Base-by-base conservation (phyloP, 2,113 vertebrate species). In the Xenotilapia flavipinnis region DNA sequence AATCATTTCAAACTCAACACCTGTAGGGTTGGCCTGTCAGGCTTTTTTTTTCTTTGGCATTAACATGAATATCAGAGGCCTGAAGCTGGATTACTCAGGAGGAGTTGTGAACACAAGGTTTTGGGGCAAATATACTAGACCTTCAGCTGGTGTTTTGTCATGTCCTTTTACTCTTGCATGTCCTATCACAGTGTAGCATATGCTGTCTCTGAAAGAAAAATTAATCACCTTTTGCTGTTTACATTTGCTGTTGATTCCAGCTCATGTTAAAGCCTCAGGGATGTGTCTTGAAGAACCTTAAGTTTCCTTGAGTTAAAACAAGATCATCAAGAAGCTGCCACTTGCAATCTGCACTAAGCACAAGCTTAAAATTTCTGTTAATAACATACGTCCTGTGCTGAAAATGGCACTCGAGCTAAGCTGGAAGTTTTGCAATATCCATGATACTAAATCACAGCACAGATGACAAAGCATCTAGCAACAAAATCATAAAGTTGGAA, bases 51-150 rank as follows among this genome's bases (percentile, higher is more conserved):
- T 89, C 75, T 89, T 82, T 89, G 28, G 81, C 86, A 90, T 93
- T 90, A 95, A 84, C 84, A 87, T 94, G 83, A 91, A 95, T 93
- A 94, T 87, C 81, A 81, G 90, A 92, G 85, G 88, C 82, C 86
- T 84, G 90, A 83, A 86, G 93, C 82, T 79, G 87, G 94, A 95
- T 96, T 93, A 95, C 92, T 82, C 7, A 33, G 12, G 33, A 79
- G 62, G 83, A 94, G 90, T 94, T 95, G 96, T 91, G 94, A 96
- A 95, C 91, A 92, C 82, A 83, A 90, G 93, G 93, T 94, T 95
- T 95, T 65, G 83, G 82, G 80, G 45, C 82, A 91, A 62, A 86
- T 79, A 90, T 88, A 31, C 70, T 31, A 87, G 80, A 47, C 84
- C 92, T 93, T 90, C 81, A 82, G 84, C 88, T 70, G 11, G 83